phyloP scores from a whole-genome alignment of 2,888 invertebrate species.

The Sinotaia quadrata region DNA sequence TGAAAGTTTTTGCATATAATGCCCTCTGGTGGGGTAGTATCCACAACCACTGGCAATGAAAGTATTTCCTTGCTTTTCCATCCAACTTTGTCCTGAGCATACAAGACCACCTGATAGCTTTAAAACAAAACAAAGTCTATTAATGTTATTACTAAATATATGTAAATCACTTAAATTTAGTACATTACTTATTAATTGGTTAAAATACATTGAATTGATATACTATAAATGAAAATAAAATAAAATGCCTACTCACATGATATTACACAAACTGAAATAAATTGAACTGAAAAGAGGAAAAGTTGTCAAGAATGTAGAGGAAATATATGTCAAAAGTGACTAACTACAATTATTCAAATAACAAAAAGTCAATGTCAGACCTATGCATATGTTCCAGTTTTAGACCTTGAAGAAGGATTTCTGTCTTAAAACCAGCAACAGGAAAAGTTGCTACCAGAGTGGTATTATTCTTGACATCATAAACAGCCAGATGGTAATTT shows the following conservation, averaged over 20 bases:
- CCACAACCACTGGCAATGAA: conserved; percentile 35
- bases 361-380: no score
- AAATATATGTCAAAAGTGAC: no score
- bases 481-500: conserved; percentile 34
- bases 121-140: neutral
- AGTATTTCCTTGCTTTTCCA: conserved; percentile 31
- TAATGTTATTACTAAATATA: no score
- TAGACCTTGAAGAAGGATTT: conserved; percentile 26
- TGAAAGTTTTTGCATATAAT: conserved; percentile 26
- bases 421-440: conserved; percentile 24
- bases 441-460: conserved; percentile 18
- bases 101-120: conserved; percentile 35
- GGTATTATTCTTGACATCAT: neutral
- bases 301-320: no score
- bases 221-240: no score
- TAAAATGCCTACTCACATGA: no score
- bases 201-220: no score
- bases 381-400: conserved; percentile 25
- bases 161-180: no score
- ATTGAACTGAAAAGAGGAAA: no score
- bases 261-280: no score
- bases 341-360: no score
- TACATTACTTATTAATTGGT: no score
- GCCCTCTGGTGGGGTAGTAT: conserved; percentile 38
- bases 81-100: conserved; percentile 45